phyloP scores from a whole-genome alignment of 2,888 invertebrate genomes.

The Macaria notata region DNA sequence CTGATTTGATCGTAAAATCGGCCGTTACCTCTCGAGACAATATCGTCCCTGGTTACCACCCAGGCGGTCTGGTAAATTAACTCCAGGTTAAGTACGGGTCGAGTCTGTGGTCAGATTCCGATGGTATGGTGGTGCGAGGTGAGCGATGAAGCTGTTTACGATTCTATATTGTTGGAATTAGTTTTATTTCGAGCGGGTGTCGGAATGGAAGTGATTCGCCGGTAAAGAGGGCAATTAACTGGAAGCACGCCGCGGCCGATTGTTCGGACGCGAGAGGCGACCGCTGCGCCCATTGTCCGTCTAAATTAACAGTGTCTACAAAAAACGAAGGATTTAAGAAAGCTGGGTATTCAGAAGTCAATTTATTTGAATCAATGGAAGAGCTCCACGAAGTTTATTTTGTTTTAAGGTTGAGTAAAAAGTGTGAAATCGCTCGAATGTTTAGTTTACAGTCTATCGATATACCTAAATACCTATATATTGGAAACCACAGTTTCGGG shows the following conservation, averaged over 20 bases:
- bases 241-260: constrained; percentile 57
- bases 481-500: too few species aligned
- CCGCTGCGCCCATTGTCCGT: constrained; percentile 63
- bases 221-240: constrained; percentile 68
- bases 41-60: constrained; percentile 72
- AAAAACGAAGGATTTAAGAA: constrained; percentile 51
- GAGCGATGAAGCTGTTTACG: constrained; percentile 36
- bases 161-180: constrained; percentile 40
- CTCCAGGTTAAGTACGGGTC: constrained; percentile 67
- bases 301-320: constrained; percentile 63
- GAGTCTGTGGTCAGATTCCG: constrained; percentile 43
- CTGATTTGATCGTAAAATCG: constrained; percentile 77
- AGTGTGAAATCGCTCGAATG: too few species aligned
- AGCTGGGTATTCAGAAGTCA: constrained; percentile 30
- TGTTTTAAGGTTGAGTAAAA: neutral
- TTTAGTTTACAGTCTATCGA: too few species aligned
- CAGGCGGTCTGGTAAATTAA: constrained; percentile 68
- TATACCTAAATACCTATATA: too few species aligned
- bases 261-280: constrained; percentile 60
- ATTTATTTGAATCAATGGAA: constrained; percentile 30
- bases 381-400: neutral
- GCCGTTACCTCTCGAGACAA: constrained; percentile 72
- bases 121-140: constrained; percentile 32
- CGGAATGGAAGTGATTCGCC: constrained; percentile 58
- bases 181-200: constrained; percentile 38